Conservation (phyloP, 2,797 vertebrate genomes). For the Benthosema pterotum region DNA sequence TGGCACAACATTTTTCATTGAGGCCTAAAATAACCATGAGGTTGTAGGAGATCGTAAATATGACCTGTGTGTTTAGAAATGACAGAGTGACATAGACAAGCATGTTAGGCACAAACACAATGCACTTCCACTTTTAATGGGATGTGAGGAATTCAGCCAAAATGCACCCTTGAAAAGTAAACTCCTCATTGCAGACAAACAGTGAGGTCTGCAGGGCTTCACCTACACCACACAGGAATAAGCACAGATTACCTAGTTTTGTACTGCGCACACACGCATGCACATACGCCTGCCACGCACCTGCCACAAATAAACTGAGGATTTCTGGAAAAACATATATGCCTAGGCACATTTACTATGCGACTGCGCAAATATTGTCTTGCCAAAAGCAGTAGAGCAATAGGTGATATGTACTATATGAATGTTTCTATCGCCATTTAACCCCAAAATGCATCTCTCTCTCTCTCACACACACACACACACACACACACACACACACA, state of each 20-base stretch:
- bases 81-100: slow-evolving; percentile 53
- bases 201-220: slow-evolving; percentile 54
- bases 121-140: slow-evolving; percentile 80
- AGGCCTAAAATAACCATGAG: too few relatives aligned
- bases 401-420: slow-evolving; percentile 36
- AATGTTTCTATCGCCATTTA: slow-evolving; percentile 48
- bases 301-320: not conserved
- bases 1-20: too few relatives aligned
- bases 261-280: slow-evolving; percentile 50
- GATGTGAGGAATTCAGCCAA: slow-evolving; percentile 64
- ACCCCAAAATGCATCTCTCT: slow-evolving; percentile 30
- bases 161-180: slow-evolving; percentile 73
- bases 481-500: too few relatives aligned
- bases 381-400: slow-evolving; percentile 28
- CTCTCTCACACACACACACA: too few relatives aligned
- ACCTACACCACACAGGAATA: slow-evolving; percentile 63
- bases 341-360: too few relatives aligned
- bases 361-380: slow-evolving; percentile 36
- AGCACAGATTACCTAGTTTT: slow-evolving; percentile 78
- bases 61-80: slow-evolving; percentile 54
- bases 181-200: slow-evolving; percentile 69
- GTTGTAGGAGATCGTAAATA: slow-evolving; percentile 37
- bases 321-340: slow-evolving; percentile 30
- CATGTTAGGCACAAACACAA: slow-evolving; percentile 25
- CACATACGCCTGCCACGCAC: slow-evolving; percentile 15